Evolutionary conservation across 2,888 invertebrate genomes (phyloP).

Genomic region (Amorpha juglandis): DNA sequence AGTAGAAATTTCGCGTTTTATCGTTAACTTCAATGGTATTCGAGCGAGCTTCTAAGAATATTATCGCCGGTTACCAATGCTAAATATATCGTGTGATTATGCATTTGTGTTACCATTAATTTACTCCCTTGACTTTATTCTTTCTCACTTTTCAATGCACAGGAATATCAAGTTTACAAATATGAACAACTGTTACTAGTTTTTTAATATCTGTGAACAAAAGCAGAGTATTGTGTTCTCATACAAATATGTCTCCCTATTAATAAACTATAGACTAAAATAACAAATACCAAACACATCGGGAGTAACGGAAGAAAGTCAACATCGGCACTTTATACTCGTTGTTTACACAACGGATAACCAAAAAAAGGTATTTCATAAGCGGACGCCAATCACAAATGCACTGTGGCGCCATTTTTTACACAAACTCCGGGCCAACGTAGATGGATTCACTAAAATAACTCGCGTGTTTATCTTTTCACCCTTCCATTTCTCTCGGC

Average conservation of each 20-base stretch:
- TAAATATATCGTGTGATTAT: no score
- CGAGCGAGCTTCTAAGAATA: no score
- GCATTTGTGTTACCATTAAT: no score
- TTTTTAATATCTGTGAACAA: not conserved
- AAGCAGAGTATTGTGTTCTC: not conserved
- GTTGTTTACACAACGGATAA: constrained; percentile 22
- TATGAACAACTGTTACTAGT: not conserved
- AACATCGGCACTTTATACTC: constrained; percentile 6
- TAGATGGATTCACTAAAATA: constrained; percentile 81
- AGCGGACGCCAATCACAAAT: constrained; percentile 71
- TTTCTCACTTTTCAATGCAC: no score
- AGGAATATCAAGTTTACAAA: no score
- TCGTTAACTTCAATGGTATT: no score
- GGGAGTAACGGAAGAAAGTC: constrained; percentile 8
- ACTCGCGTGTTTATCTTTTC: constrained; percentile 80
- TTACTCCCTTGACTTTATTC: no score
- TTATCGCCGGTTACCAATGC: no score
- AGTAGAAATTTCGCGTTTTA: no score
- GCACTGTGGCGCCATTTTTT: constrained; percentile 76
- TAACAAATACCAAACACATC: constrained; percentile 13
- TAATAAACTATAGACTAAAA: not conserved
- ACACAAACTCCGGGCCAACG: constrained; percentile 61
- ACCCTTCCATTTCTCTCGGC: constrained; percentile 80
- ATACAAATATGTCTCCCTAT: not conserved
- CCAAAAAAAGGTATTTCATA: constrained; percentile 35